Base-by-base conservation (phyloP, 1,140 invertebrate genomes). In the Melipona quadrifasciata region DNA sequence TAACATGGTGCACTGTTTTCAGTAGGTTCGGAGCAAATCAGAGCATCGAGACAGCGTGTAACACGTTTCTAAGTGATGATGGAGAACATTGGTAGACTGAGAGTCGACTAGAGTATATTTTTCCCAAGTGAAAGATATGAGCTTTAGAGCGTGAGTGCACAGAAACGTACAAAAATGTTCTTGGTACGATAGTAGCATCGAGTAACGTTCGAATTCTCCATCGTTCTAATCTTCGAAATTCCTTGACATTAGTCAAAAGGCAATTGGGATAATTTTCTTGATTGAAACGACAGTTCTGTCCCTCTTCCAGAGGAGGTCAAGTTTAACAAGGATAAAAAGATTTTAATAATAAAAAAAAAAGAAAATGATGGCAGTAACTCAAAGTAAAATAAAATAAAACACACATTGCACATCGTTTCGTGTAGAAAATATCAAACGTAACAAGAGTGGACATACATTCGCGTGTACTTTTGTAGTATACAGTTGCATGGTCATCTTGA, bases 1-100 rank as follows among this genome's bases (percentile, higher is more conserved):
- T 53, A 57, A 70, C 67, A 16, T 11, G 55, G 47, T 31, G 64
- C 19, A 27, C 16, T 57, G 21, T 2, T 6, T 31, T 31, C 39
- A 24, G 16, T 16, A 39, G 57, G 65, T 34, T 55, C 51, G 39
- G 6, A 11, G 39, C 8, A 47, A 47, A 14, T 39, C 19, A 2
- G n/a, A 64, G 5, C 8, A n/a, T n/a, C 19, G 57, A 73, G 57
- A 74, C 47, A n/a, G 71, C 39, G 24, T 81, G 61, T 81, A 81
- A 58, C 68, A 65, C 39, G 27, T 73, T 64, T 74, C 70, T 27
- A 61, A 74, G 39, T 24, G 55, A 61, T 11, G 27, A 61, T 47
- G 27, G 80, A 61, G 53, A 55, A 80, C 11, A 80, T 55, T 80
- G 77, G 51, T 16, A 55, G 51, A 70, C 1, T 4, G 14, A n/a